Evolutionary conservation across 1,140 invertebrate species (phyloP).

Genomic region (Parapsyche elsis): DNA sequence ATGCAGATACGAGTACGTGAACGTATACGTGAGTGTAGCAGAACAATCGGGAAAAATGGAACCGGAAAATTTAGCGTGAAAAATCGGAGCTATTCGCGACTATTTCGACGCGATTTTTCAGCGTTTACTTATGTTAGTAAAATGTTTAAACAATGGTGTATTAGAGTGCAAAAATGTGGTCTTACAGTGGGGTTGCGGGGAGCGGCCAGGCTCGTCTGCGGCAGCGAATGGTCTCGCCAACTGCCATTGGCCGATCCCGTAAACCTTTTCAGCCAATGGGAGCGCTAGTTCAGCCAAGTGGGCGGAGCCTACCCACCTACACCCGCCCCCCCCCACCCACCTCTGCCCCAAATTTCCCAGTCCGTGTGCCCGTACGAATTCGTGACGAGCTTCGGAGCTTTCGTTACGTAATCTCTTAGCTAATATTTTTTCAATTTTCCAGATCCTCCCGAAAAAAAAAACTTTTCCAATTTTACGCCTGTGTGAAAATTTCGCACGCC

Average conservation of each 20-base stretch:
- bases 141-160: constrained; percentile 1
- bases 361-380: background rate
- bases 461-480: background rate
- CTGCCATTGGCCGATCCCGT: constrained; percentile 40
- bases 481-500: too few species aligned
- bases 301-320: background rate
- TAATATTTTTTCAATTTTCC: constrained; percentile 31
- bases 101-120: too few species aligned
- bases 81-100: too few species aligned
- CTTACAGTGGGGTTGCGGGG: constrained; percentile 52
- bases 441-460: background rate
- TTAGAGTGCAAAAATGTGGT: background rate
- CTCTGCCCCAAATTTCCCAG: background rate
- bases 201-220: constrained; percentile 52
- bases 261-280: background rate
- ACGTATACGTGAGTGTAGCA: too few species aligned
- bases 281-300: background rate
- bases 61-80: too few species aligned
- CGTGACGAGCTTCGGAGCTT: constrained; percentile 16
- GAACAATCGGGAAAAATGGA: too few species aligned
- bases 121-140: background rate
- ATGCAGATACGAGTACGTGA: too few species aligned
- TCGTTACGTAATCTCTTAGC: constrained; percentile 27
- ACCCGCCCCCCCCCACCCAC: background rate
- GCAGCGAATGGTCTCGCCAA: constrained; percentile 28